phyloP scores from a whole-genome alignment of 1,140 invertebrate species.

The Cydia splendana region DNA sequence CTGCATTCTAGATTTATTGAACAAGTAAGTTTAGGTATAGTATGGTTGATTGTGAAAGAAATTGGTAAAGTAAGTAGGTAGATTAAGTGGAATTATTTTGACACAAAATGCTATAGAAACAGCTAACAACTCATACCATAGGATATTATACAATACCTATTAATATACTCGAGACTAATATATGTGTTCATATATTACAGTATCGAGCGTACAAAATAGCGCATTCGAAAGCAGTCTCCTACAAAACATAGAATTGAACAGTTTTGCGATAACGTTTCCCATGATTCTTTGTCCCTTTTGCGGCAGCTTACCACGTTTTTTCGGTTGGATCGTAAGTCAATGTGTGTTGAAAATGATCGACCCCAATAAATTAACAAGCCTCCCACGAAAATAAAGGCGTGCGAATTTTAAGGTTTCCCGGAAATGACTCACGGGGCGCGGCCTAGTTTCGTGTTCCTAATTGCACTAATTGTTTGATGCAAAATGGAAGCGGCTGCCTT shows the following conservation, averaged over 20 bases:
- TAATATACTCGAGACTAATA: too few species aligned
- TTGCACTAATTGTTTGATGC: conserved; percentile 20
- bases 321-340: background rate
- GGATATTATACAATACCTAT: too few species aligned
- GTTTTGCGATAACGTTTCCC: too few species aligned
- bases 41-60: background rate
- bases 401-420: conserved; percentile 10
- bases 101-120: too few species aligned
- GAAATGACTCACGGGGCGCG: background rate
- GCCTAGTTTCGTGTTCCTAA: conserved; percentile 13
- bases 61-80: background rate
- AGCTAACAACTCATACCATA: too few species aligned
- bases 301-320: background rate
- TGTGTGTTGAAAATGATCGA: background rate
- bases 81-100: too few species aligned
- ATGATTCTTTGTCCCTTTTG: too few species aligned
- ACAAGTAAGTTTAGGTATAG: background rate
- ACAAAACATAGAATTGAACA: too few species aligned
- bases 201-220: too few species aligned
- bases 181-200: too few species aligned
- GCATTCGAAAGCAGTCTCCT: too few species aligned
- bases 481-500: conserved; percentile 18
- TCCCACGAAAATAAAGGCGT: conserved; percentile 17
- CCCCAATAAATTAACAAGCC: background rate
- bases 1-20: background rate